Evolutionary conservation across 2,797 vertebrate species (phyloP).

Genomic region (Neomorphus geoffroyi): DNA sequence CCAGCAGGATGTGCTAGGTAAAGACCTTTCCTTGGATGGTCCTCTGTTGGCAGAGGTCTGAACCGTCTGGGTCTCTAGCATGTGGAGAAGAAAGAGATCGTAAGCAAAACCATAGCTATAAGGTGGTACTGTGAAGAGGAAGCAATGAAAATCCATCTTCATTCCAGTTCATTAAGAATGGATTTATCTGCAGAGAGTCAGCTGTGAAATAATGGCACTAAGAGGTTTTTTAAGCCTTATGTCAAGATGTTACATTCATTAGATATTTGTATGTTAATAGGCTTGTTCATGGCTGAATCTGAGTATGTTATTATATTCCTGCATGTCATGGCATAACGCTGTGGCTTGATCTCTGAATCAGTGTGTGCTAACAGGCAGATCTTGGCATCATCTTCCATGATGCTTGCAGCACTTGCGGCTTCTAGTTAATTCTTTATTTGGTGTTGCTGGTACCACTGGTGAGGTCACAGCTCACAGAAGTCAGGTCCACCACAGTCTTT

Average conservation of each 20-base stretch:
- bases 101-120: neutral
- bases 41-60: neutral
- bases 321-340: accelerated
- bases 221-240: neutral
- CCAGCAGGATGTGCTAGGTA: neutral
- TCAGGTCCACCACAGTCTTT: neutral
- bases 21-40: neutral
- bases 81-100: neutral
- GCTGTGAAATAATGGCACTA: neutral
- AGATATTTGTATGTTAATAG: neutral
- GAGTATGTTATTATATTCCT: accelerated
- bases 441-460: neutral
- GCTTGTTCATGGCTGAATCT: neutral
- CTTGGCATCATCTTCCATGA: neutral
- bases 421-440: neutral
- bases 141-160: neutral
- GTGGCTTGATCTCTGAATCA: neutral
- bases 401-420: neutral
- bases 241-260: neutral
- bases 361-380: neutral
- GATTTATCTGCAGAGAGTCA: neutral
- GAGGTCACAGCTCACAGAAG: neutral
- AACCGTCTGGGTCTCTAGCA: neutral
- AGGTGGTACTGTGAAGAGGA: neutral
- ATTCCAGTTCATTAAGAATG: neutral